Base-by-base conservation (phyloP, 2,888 invertebrate genomes). In the Hydropsyche betteni region DNA sequence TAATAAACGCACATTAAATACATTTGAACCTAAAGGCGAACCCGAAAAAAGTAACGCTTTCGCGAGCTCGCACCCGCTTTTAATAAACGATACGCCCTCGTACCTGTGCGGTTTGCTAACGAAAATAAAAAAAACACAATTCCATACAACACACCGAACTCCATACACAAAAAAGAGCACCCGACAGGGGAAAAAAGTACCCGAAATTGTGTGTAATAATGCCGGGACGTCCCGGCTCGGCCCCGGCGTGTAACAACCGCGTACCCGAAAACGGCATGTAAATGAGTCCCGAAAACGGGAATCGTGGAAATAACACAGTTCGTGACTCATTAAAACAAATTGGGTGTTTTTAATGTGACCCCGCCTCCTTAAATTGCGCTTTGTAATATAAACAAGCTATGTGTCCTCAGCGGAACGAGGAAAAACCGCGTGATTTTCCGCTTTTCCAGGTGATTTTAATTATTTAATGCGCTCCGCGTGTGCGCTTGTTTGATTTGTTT, bases 311-410 rank as follows among this genome's bases (percentile, higher is more conserved):
- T 76, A 76, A 74, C 76, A 76, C 74, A 76, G 69, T 74, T 77
- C 77, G 77, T 78, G 78, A 78, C 77, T 78, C 78, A 78, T 78
- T 78, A 78, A 78, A 78, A 76, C 76, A 74, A 77, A 78, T 77
- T 77, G 77, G 76, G 76, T 76, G 76, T 76, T 78, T 64, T 78
- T 78, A 78, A 78, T 76, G 78, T 61, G 68, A 69, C 14, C 53
- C 58, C 64, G 34, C 12, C 34, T 10, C 44, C 51, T 75, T 64
- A 75, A 77, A 76, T 77, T 75, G 74, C 74, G 50, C 61, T 72
- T 72, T 73, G 61, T 71, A 78, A 78, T 76, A 78, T 76, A 74
- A 6, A 44, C 44, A 24, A 24, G 24, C 24, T 24, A 24, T 24
- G 24, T 24, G 24, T 24, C 24, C 24, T 24, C 24, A 24, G 44